These are phyloP conservation scores for Mastacembelus armatus DNA, from an alignment of 2,797 vertebrate genomes.

Conservation along the genomic window DNA sequence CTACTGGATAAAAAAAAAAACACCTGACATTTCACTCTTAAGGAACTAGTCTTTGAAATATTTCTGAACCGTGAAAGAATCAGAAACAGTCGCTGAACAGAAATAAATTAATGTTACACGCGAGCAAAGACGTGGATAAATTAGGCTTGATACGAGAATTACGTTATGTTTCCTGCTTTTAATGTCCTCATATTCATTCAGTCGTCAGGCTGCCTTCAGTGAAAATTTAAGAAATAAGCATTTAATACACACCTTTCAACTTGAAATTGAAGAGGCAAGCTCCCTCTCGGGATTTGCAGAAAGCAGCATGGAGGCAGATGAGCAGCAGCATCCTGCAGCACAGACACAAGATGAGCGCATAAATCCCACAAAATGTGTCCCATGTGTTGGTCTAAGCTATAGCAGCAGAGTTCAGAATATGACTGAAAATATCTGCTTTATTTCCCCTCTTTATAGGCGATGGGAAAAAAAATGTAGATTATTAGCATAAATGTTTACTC, in stretches of 20 bases:
- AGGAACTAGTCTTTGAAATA: conserved; percentile 30
- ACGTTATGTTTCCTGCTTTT: conserved; percentile 23
- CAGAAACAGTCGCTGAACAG: conserved; percentile 13
- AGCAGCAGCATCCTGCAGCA: conserved; percentile 69
- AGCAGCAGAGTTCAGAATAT: conserved; percentile 94
- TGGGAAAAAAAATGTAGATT: conserved; percentile 99
- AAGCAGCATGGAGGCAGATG: conserved; percentile 77
- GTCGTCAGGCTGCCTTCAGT: neutral
- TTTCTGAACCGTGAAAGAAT: conserved; percentile 25
- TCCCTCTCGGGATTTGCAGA: conserved; percentile 75
- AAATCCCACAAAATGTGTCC: conserved; percentile 86
- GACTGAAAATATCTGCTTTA: conserved; percentile 99
- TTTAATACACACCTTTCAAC: conserved; percentile 86
- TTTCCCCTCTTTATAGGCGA: conserved; percentile 99
- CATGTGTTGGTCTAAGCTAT: conserved; percentile 82
- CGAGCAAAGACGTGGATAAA: neutral
- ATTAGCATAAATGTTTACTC: conserved; percentile 99
- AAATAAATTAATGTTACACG: conserved; percentile 13
- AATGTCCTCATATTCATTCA: conserved; percentile 10
- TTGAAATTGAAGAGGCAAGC: conserved; percentile 77
- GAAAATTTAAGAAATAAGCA: conserved; percentile 73
- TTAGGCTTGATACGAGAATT: neutral
- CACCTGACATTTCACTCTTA: neutral
- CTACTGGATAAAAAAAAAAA: conserved; percentile 11
- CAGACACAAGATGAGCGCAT: conserved; percentile 62